Conservation (phyloP, 2,113 vertebrate genomes). For the Percina caprodes region DNA sequence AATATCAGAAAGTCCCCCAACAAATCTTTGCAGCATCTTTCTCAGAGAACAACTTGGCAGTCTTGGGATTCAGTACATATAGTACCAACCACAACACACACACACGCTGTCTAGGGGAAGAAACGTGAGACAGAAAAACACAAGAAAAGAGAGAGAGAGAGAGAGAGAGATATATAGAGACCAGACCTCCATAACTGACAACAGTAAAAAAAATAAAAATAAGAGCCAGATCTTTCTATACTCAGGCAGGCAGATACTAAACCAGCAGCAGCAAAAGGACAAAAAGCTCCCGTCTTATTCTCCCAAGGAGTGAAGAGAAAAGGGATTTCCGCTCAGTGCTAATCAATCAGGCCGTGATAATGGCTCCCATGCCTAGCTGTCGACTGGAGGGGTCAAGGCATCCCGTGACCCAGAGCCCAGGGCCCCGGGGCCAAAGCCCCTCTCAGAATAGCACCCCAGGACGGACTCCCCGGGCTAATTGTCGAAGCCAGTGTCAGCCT, state of each 20-base stretch:
- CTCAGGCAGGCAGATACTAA: conserved; percentile 50
- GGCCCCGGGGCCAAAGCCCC: conserved; percentile 77
- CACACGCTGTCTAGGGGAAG: not conserved
- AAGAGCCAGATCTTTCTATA: conserved; percentile 39
- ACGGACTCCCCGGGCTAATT: conserved; percentile 84
- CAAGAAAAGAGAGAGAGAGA: conserved; percentile 8
- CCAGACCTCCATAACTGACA: conserved; percentile 53
- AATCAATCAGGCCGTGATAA: conserved; percentile 89
- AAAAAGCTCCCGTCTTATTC: conserved; percentile 73
- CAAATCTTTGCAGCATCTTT: conserved; percentile 19
- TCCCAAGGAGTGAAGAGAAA: conserved; percentile 72
- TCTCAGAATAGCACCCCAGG: conserved; percentile 84
- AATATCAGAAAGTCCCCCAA: conserved; percentile 1
- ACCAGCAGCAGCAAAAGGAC: conserved; percentile 69
- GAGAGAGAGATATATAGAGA: conserved; percentile 47
- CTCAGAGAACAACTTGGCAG: conserved; percentile 1
- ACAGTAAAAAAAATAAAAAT: conserved; percentile 31
- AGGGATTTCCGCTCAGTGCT: conserved; percentile 86
- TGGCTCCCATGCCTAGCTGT: conserved; percentile 85
- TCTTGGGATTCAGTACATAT: conserved; percentile 30
- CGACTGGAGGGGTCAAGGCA: conserved; percentile 86
- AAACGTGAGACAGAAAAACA: conserved; percentile 1
- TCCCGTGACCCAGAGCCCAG: conserved; percentile 84
- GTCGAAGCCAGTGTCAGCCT: conserved; percentile 84
- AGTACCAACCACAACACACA: not conserved